phyloP scores from a whole-genome alignment of 92 coral and sea anemone species.

The Heliopora coerulea region DNA sequence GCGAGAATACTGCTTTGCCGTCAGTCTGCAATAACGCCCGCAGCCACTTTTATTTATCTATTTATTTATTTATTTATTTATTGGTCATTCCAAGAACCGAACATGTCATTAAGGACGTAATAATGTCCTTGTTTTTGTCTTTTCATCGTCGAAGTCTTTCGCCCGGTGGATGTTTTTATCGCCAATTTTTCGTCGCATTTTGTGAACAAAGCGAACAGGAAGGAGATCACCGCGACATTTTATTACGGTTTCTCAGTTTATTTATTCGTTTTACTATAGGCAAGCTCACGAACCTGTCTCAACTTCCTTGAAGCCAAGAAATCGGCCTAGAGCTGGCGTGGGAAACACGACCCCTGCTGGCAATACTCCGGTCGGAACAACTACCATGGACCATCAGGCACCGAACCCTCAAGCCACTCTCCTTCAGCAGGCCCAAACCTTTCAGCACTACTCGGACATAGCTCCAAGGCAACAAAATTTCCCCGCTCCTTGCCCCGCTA shows the following conservation, averaged over 20 bases:
- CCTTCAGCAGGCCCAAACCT: constrained; percentile 36
- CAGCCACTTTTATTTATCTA: no score
- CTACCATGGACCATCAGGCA: constrained; percentile 6
- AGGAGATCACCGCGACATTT: no score
- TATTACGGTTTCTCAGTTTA: background rate
- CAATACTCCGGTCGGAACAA: constrained; percentile 32
- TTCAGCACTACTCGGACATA: background rate
- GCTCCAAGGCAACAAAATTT: constrained; percentile 10
- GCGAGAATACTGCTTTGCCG: no score
- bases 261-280: constrained; percentile 48
- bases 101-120: no score
- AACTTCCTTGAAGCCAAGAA: constrained; percentile 81
- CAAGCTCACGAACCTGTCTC: constrained; percentile 81
- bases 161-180: no score
- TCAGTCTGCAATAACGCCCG: no score
- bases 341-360: constrained; percentile 48
- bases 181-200: no score
- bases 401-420: constrained; percentile 19
- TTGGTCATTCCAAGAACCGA: no score
- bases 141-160: no score
- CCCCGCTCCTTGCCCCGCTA: background rate
- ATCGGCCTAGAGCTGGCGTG: constrained; percentile 89
- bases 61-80: no score
- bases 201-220: no score
- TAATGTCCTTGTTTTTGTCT: background rate